A percentile compares a stretch with the other conserved stretches of the same genome.
Conservation (phyloP, 2,888 invertebrate species). For the Eupithecia abbreviata region DNA sequence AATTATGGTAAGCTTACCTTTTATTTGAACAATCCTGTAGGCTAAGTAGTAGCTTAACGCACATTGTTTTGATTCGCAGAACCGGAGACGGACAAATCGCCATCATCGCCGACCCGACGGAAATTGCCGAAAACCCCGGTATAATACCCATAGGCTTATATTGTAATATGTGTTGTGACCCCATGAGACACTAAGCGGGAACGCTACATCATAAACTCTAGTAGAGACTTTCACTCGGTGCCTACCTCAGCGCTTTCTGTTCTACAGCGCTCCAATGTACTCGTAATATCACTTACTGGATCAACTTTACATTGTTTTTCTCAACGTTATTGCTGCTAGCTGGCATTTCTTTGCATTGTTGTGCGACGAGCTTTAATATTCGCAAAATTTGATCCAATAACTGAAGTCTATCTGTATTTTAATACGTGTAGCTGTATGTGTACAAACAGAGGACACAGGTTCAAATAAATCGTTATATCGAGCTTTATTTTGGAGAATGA, state of each 20-base stretch:
- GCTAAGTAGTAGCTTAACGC: constrained; percentile 57
- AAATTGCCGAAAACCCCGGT: constrained; percentile 99
- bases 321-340: constrained; percentile 23
- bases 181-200: constrained; percentile 75
- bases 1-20: constrained; percentile 24
- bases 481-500: not conserved
- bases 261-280: constrained; percentile 55
- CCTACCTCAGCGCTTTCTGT: constrained; percentile 78
- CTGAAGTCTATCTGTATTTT: constrained; percentile 36
- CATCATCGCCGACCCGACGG: constrained; percentile 95
- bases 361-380: constrained; percentile 34
- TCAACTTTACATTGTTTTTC: constrained; percentile 50
- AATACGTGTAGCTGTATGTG: constrained; percentile 38
- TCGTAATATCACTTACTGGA: constrained; percentile 58
- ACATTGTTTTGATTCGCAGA: constrained; percentile 86
- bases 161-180: constrained; percentile 84
- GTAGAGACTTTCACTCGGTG: constrained; percentile 82
- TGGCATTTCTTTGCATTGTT: constrained; percentile 21
- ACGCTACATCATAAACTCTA: constrained; percentile 72
- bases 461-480: constrained; percentile 42
- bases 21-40: constrained; percentile 23
- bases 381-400: constrained; percentile 60
- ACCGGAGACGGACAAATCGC: constrained; percentile 93
- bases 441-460: constrained; percentile 33
- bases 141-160: constrained; percentile 88